Percentiles rank a stretch among this genome's conserved stretches.
These are phyloP conservation scores for Sialis lutaria DNA, from an alignment of 2,888 invertebrate species.

Conservation along the genomic window DNA sequence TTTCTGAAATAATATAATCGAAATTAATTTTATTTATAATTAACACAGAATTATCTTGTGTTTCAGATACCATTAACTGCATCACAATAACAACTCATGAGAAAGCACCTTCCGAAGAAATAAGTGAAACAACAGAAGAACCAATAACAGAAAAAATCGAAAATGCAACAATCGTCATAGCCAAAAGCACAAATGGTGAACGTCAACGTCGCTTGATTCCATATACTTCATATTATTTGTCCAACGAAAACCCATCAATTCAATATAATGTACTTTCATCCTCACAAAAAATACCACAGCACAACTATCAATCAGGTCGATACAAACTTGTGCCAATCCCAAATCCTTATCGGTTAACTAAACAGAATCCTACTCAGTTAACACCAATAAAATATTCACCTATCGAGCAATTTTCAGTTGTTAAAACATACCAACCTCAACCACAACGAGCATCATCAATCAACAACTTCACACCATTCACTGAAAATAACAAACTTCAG, in stretches of 20 bases:
- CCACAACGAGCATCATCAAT: conserved; percentile 2
- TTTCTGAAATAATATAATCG: neutral
- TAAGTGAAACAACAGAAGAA: conserved; percentile 7
- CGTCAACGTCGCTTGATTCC: conserved; percentile 63
- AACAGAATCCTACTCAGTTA: conserved; percentile 3
- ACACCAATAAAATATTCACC: neutral
- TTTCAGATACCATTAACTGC: neutral
- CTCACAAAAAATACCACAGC: conserved; percentile 28
- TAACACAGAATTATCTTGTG: neutral
- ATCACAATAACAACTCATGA: neutral
- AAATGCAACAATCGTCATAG: conserved; percentile 4
- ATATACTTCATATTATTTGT: conserved; percentile 59
- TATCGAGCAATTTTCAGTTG: conserved; percentile 3
- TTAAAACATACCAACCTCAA: conserved; percentile 4
- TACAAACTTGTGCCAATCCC: conserved; percentile 17
- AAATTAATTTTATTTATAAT: neutral
- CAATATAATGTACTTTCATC: conserved; percentile 31
- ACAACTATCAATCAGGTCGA: conserved; percentile 21
- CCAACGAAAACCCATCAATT: conserved; percentile 27
- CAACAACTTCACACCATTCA: conserved; percentile 30
- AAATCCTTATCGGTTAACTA: conserved; percentile 1
- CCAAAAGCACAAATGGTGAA: conserved; percentile 21
- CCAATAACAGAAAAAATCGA: conserved; percentile 7
- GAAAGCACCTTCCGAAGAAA: neutral
- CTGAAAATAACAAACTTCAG: conserved; percentile 32